Evolutionary conservation across 2,888 invertebrate species (phyloP), one percentile per base, ranked within the genome.

Genomic region (Strigamia crassipes): DNA sequence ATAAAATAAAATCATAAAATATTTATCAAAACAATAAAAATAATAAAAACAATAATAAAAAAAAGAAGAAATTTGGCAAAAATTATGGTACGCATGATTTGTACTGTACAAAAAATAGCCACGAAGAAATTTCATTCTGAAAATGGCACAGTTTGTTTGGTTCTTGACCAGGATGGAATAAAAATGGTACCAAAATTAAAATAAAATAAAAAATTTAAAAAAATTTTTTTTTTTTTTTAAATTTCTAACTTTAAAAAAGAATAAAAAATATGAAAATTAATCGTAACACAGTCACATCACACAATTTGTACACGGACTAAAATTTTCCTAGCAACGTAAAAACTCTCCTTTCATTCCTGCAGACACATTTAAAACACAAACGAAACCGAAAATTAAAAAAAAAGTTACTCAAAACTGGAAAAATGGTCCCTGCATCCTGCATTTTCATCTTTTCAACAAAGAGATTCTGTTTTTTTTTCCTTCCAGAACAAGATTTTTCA

Each of bases 331-430:
- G 31, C 31, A 73, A 27, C 73, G 73, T 73, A 73, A 73, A 31
- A 73, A 73, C 73, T 73, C 73, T 73, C 73, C 73, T 73, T 73
- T 73, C 73, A 73, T 73, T 73, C 73, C 73, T 56, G 56, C n/a
- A 27, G 31, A 73, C 56, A 56, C 56, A 73, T 13, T 31, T 73
- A 9, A 23, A 66, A 66, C 6, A 66, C 9, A 23, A 23, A 21
- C 9, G 23, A 21, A 23, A 23, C 8, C n/a, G n/a, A 9, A 66
- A 66, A 23, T 66, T 1, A 27, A 27, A 6, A 13, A 6, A 15
- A 8, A 9, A n/a, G 4, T 15, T 56, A 56, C 56, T n/a, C 6
- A 73, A 73, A 73, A 31, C 73, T 73, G 73, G 12, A n/a, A 27
- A 27, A 23, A 31, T 73, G 73, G 73, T 73, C 73, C 73, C 73